Percentiles rank a stretch among this genome's conserved stretches.
These are phyloP conservation scores for Moxostoma hubbsi DNA, from an alignment of 2,797 vertebrate genomes.

Conservation along the genomic window DNA sequence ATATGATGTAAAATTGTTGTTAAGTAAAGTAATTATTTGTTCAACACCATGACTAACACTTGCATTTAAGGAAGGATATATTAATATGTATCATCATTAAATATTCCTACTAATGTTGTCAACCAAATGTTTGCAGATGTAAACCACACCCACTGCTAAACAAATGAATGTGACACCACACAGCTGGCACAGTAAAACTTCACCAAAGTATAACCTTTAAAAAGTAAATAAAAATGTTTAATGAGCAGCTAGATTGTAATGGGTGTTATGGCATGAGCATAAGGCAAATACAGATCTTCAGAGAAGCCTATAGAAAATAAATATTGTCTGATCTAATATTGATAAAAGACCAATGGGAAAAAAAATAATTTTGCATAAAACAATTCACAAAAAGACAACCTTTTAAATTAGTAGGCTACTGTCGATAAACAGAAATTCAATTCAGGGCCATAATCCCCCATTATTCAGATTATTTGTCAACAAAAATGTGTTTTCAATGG, in stretches of 20 bases:
- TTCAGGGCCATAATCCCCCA: too few relatives aligned
- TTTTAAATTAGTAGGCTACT: neutral
- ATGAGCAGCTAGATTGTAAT: neutral
- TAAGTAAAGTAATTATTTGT: neutral
- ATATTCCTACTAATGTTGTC: neutral
- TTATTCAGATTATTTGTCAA: too few relatives aligned
- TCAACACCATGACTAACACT: too few relatives aligned
- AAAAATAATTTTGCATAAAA: neutral
- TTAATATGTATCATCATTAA: neutral
- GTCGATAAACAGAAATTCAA: too few relatives aligned
- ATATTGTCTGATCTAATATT: constrained; percentile 8
- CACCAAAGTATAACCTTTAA: constrained; percentile 31
- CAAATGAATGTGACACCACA: constrained; percentile 15
- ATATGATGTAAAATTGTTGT: neutral
- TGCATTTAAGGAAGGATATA: neutral
- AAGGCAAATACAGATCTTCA: neutral
- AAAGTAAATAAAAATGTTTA: constrained; percentile 19
- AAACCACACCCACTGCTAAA: constrained; percentile 23
- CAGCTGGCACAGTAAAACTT: constrained; percentile 25
- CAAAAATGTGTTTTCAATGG: too few relatives aligned
- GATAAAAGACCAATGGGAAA: neutral
- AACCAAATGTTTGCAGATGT: neutral
- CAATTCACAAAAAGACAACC: neutral
- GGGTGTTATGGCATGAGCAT: neutral
- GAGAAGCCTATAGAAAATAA: neutral